Evolutionary conservation across 1,140 invertebrate species (phyloP).

Genomic region (Drosophila elegans): DNA sequence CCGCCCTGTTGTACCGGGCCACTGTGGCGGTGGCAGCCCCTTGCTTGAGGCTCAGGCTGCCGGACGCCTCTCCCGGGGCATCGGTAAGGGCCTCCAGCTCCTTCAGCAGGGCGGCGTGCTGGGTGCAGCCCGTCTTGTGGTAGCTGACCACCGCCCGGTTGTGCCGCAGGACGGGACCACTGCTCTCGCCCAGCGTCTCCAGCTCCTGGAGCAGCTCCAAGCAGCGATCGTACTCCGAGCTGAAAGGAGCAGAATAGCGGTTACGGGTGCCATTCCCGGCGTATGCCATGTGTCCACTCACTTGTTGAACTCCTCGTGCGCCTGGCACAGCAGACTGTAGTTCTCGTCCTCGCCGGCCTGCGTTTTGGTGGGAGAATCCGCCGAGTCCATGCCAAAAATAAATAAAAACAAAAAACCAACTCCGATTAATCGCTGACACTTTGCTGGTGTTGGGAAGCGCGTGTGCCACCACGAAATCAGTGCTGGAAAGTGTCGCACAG

Average conservation of each 20-base stretch:
- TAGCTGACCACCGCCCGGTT: conserved; percentile 91
- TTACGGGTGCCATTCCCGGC: not conserved
- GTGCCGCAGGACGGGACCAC: conserved; percentile 89
- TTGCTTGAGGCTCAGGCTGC: conserved; percentile 53
- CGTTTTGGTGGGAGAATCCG: conserved; percentile 74
- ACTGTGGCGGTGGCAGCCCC: conserved; percentile 81
- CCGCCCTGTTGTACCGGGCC: conserved; percentile 92
- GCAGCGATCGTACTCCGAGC: conserved; percentile 86
- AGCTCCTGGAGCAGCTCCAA: conserved; percentile 87
- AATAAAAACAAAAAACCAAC: conserved; percentile 53
- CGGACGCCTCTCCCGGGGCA: conserved; percentile 2
- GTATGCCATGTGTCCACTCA: conserved; percentile 19
- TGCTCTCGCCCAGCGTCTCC: conserved; percentile 86
- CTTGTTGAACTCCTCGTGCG: conserved; percentile 77
- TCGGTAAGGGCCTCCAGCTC: conserved; percentile 85
- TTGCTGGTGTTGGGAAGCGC: too few species aligned
- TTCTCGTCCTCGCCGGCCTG: conserved; percentile 74
- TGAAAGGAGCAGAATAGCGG: conserved; percentile 16
- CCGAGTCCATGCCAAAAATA: conserved; percentile 74
- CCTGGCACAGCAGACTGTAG: conserved; percentile 71
- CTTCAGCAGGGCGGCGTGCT: conserved; percentile 89
- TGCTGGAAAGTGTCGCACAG: too few species aligned
- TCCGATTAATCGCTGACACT: conserved; percentile 11
- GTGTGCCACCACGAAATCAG: too few species aligned
- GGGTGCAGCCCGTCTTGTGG: conserved; percentile 89